These are phyloP conservation scores for Pangasius sanitwongsei DNA, from an alignment of 2,797 vertebrate genomes.

Conservation along the genomic window DNA sequence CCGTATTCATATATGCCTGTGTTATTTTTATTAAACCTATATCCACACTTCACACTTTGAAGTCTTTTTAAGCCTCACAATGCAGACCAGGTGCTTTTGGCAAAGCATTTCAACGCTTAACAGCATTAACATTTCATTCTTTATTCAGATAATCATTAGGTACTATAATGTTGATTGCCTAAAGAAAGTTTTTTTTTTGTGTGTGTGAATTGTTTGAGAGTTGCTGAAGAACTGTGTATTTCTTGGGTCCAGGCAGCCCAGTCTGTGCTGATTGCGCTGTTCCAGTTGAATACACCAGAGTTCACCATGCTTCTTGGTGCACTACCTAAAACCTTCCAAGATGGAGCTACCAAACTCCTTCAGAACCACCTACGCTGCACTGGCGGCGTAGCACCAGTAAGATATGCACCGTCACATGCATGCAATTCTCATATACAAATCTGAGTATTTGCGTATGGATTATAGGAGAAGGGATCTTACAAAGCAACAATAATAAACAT, in stretches of 20 bases:
- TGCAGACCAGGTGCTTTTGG: neutral
- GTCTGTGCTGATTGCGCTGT: constrained; percentile 91
- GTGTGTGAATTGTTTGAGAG: constrained; percentile 18
- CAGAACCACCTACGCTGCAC: constrained; percentile 94
- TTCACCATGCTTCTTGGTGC: constrained; percentile 95
- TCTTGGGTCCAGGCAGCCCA: constrained; percentile 84
- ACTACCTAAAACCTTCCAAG: constrained; percentile 97
- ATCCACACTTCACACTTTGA: neutral
- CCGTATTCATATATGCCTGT: neutral
- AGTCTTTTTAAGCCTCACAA: neutral
- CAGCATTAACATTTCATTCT: neutral
- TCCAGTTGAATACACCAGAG: constrained; percentile 97
- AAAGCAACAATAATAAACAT: neutral
- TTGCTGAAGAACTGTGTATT: constrained; percentile 37
- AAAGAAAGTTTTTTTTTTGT: neutral
- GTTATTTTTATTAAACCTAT: neutral
- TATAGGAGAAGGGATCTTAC: neutral
- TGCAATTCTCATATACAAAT: neutral
- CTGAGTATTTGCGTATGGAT: neutral
- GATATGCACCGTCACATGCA: neutral
- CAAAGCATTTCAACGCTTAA: neutral
- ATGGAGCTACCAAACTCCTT: constrained; percentile 94
- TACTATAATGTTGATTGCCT: neutral
- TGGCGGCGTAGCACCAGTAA: constrained; percentile 85
- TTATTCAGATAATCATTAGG: neutral